Evolutionary conservation across 2,888 invertebrate genomes (phyloP).

Genomic region (Ryuthela nishihirai): DNA sequence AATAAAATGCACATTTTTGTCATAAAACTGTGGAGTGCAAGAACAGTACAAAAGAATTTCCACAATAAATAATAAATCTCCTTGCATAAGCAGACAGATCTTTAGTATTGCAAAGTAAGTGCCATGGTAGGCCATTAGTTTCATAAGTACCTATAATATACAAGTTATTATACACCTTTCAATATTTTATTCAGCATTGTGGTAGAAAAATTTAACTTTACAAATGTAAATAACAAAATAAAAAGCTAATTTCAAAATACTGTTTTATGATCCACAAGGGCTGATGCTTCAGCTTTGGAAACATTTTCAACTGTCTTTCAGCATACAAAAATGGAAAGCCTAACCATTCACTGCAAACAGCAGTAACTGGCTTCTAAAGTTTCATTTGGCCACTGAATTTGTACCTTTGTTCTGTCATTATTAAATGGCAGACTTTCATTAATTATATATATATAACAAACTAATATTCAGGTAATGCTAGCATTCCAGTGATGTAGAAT

Average conservation of each 20-base stretch:
- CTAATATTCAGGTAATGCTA: neutral
- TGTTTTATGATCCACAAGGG: conserved; percentile 9
- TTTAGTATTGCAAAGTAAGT: too few species aligned
- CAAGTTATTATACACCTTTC: too few species aligned
- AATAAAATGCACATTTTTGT: too few species aligned
- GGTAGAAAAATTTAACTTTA: conserved; percentile 8
- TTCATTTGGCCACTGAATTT: conserved; percentile 11
- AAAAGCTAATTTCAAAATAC: conserved; percentile 16
- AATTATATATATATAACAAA: neutral
- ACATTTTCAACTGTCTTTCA: neutral
- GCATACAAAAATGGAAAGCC: conserved; percentile 7
- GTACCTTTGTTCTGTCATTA: neutral
- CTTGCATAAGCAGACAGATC: too few species aligned
- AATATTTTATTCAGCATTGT: too few species aligned
- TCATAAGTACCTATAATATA: too few species aligned
- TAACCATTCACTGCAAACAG: conserved; percentile 2
- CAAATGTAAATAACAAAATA: conserved; percentile 17
- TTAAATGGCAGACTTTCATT: neutral
- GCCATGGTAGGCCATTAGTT: too few species aligned
- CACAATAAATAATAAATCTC: too few species aligned
- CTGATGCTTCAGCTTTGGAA: conserved; percentile 1
- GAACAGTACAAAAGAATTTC: too few species aligned
- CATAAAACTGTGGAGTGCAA: too few species aligned
- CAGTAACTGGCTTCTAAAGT: neutral
- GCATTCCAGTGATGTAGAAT: conserved; percentile 23